A percentile compares a stretch with the other conserved stretches of the same genome.
phyloP scores from a whole-genome alignment of 1,140 invertebrate species.

The Papilio dardanus region DNA sequence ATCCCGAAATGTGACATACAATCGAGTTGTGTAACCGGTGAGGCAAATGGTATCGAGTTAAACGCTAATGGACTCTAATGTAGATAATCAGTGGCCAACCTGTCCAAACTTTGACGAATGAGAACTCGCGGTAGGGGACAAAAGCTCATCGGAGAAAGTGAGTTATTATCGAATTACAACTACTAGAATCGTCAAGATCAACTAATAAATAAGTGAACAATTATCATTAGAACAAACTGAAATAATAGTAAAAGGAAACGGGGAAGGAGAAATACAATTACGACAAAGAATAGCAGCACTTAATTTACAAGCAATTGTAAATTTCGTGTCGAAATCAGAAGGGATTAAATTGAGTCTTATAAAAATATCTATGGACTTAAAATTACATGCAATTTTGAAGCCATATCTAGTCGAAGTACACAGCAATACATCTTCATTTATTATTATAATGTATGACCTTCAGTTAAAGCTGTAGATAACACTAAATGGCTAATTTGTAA shows the following conservation, averaged over 20 bases:
- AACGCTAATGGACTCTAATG: constrained; percentile 75
- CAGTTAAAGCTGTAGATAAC: constrained; percentile 63
- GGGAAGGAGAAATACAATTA: background rate
- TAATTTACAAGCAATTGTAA: no score
- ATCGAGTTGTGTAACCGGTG: constrained; percentile 70
- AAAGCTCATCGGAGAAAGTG: constrained; percentile 76
- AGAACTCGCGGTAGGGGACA: constrained; percentile 62
- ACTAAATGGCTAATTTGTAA: constrained; percentile 78
- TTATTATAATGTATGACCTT: constrained; percentile 58
- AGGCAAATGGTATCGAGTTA: constrained; percentile 71
- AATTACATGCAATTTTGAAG: no score
- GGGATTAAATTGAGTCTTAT: no score
- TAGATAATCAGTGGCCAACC: constrained; percentile 72
- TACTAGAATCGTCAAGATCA: constrained; percentile 47
- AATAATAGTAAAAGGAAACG: no score
- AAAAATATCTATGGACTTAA: no score
- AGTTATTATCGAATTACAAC: constrained; percentile 56
- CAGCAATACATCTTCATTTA: constrained; percentile 52
- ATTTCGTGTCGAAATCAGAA: no score
- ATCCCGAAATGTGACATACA: constrained; percentile 48
- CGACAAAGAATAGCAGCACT: background rate
- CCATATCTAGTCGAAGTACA: constrained; percentile 43
- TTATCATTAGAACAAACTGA: background rate
- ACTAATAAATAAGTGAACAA: background rate
- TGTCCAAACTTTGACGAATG: constrained; percentile 73